Percentiles rank a stretch among this genome's conserved stretches.
phyloP scores from a whole-genome alignment of 1,140 invertebrate genomes.

The Aphidius ervi region DNA sequence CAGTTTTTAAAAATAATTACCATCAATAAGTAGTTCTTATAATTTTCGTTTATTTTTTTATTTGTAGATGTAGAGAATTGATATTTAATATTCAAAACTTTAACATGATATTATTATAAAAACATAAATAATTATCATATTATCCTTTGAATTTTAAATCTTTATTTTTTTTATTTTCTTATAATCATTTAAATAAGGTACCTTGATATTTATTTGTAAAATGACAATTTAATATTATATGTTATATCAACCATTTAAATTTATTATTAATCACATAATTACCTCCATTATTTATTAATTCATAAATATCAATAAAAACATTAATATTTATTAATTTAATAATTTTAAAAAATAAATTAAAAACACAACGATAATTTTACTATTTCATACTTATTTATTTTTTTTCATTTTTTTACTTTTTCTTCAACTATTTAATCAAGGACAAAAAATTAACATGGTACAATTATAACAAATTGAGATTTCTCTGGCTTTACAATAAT shows the following conservation, averaged over 20 bases:
- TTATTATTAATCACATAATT: conserved; percentile 1
- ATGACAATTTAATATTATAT: no score
- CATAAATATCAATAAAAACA: not conserved
- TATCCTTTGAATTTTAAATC: conserved; percentile 16
- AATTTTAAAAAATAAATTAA: conserved; percentile 26
- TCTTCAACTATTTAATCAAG: conserved; percentile 35
- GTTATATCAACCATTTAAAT: no score
- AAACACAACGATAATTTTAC: conserved; percentile 43
- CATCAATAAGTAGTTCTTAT: no score
- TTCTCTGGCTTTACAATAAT: no score
- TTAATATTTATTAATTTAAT: conserved; percentile 14
- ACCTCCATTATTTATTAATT: conserved; percentile 1
- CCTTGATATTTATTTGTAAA: not conserved
- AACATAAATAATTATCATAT: no score
- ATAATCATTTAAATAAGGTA: not conserved
- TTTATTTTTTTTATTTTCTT: conserved; percentile 6
- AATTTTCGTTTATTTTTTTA: no score
- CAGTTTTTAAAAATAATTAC: no score
- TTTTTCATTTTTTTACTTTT: no score
- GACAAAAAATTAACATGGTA: conserved; percentile 47
- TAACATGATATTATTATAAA: no score
- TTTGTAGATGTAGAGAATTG: no score
- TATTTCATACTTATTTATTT: conserved; percentile 29
- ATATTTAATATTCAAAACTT: no score
- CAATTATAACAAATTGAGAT: conserved; percentile 4